phyloP scores from a whole-genome alignment of 2,113 vertebrate genomes.

The Shinisaurus crocodilurus region DNA sequence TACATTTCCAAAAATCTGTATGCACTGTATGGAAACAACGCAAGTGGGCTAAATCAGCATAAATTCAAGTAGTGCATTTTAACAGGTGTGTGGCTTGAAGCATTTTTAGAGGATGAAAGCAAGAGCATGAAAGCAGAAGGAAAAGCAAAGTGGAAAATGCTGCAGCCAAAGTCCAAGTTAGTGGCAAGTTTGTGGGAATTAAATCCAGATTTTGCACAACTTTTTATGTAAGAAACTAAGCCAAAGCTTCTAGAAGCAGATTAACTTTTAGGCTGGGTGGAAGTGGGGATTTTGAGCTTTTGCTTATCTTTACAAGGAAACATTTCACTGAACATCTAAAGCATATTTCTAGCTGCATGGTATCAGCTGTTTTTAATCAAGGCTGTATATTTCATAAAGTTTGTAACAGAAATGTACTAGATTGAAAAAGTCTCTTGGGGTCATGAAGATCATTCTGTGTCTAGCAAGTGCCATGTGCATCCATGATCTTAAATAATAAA shows the following conservation, averaged over 20 bases:
- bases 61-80: not conserved
- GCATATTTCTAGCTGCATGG: conserved; percentile 5
- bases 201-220: not conserved
- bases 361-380: conserved; percentile 13
- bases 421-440: not conserved
- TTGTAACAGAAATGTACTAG: not conserved
- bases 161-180: not conserved
- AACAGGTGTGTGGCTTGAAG: conserved; percentile 8
- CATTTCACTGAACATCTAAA: conserved; percentile 23
- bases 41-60: not conserved
- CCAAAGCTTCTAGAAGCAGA: conserved; percentile 26
- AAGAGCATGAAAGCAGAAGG: conserved; percentile 5
- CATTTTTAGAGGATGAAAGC: not conserved
- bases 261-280: conserved; percentile 14
- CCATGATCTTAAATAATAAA: not conserved
- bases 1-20: not conserved
- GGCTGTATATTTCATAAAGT: conserved; percentile 9
- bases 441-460: not conserved
- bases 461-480: not conserved
- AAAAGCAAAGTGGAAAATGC: not conserved
- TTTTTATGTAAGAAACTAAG: conserved; percentile 13
- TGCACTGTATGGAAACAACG: not conserved
- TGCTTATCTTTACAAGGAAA: conserved; percentile 37
- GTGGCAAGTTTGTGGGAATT: conserved; percentile 9
- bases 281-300: conserved; percentile 25